phyloP scores from a whole-genome alignment of 1,140 invertebrate genomes.

The Epicauta chinensis region DNA sequence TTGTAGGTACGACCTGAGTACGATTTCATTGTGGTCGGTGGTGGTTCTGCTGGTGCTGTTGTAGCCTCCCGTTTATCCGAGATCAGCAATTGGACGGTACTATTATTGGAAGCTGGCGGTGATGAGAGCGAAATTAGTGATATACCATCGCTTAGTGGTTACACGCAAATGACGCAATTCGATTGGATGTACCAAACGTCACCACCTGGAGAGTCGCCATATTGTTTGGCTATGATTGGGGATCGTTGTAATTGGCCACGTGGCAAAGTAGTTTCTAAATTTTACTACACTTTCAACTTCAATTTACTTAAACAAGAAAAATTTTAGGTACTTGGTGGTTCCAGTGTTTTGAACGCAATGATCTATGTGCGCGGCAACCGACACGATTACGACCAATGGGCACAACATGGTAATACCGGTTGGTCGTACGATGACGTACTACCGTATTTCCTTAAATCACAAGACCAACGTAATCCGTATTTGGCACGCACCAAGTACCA shows the following conservation, averaged over 20 bases:
- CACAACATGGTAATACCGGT: slow-evolving; percentile 72
- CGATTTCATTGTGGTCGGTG: slow-evolving; percentile 84
- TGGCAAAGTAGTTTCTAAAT: slow-evolving; percentile 45
- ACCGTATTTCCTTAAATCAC: slow-evolving; percentile 84
- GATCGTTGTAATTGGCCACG: slow-evolving; percentile 83
- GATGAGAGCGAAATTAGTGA: slow-evolving; percentile 77
- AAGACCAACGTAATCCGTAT: slow-evolving; percentile 81
- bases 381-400: slow-evolving; percentile 90
- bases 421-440: slow-evolving; percentile 86
- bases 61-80: slow-evolving; percentile 83
- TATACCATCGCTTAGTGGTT: slow-evolving; percentile 68
- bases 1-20: slow-evolving; percentile 63
- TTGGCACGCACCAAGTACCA: slow-evolving; percentile 68
- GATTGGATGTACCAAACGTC: slow-evolving; percentile 93
- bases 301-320: background rate
- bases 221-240: slow-evolving; percentile 76
- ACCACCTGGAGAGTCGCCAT: slow-evolving; percentile 65
- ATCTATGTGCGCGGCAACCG: slow-evolving; percentile 89
- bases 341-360: slow-evolving; percentile 92
- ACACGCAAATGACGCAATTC: slow-evolving; percentile 69
- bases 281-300: background rate
- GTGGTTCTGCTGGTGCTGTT: slow-evolving; percentile 87
- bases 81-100: slow-evolving; percentile 67
- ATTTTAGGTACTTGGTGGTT: slow-evolving; percentile 73
- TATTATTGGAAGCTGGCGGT: slow-evolving; percentile 77